Percentiles rank a stretch among this genome's conserved stretches.
Conservation (phyloP, 1,140 invertebrate species). For the Saccostrea glomerata region DNA sequence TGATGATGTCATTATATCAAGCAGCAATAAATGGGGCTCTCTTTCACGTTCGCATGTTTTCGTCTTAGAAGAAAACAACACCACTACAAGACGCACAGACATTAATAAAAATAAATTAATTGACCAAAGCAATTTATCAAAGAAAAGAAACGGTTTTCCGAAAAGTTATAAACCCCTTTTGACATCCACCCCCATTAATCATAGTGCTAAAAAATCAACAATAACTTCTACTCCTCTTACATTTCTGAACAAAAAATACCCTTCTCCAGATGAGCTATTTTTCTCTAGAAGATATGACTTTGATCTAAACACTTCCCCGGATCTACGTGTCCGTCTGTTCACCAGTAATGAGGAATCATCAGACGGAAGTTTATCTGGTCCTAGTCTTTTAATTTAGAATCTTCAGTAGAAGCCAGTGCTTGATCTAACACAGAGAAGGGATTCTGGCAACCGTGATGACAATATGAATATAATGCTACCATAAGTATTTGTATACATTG, state of each 20-base stretch:
- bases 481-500: too few relatives aligned
- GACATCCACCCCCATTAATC: slow-evolving; percentile 11
- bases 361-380: not conserved
- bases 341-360: not conserved
- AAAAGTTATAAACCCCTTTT: slow-evolving; percentile 42
- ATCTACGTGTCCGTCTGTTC: slow-evolving; percentile 29
- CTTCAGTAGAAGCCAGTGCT: too few relatives aligned
- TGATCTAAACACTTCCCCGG: slow-evolving; percentile 20
- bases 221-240: not conserved
- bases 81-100: not conserved
- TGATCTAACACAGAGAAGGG: too few relatives aligned
- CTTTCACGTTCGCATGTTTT: not conserved
- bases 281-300: not conserved
- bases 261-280: not conserved
- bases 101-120: not conserved
- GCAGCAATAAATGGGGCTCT: slow-evolving; percentile 22
- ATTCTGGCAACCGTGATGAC: too few relatives aligned
- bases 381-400: too few relatives aligned
- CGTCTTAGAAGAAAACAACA: not conserved
- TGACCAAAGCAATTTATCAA: not conserved
- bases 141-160: not conserved
- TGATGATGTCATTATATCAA: not conserved
- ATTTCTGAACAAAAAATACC: not conserved
- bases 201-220: not conserved
- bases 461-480: too few relatives aligned